Evolutionary conservation across 2,888 invertebrate species (phyloP).

Genomic region (Calameuta pallipes): DNA sequence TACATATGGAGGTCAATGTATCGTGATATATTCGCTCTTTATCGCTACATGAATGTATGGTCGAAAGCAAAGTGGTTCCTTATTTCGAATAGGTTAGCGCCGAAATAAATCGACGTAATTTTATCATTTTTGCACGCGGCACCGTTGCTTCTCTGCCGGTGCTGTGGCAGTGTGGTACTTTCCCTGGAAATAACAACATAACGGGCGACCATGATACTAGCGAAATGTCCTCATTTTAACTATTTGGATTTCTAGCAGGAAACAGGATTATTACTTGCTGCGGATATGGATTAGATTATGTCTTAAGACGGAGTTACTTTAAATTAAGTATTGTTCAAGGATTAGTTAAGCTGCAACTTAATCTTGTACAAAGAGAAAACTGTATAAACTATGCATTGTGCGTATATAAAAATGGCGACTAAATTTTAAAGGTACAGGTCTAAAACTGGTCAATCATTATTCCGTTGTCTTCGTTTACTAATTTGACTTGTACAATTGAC

Average conservation of each 20-base stretch:
- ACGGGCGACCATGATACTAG: not conserved
- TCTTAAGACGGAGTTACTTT: not conserved
- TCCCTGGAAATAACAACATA: conserved; percentile 7
- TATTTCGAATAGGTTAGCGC: not conserved
- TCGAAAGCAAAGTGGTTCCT: not conserved
- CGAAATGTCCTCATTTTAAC: not conserved
- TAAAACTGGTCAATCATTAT: not conserved
- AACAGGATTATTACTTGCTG: not conserved
- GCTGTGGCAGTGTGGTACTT: not conserved
- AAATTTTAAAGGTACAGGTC: not conserved
- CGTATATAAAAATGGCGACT: not conserved
- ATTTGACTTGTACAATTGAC: conserved; percentile 34
- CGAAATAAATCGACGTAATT: conserved; percentile 5
- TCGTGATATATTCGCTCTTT: not conserved
- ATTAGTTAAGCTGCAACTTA: not conserved
- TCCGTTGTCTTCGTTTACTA: conserved; percentile 19
- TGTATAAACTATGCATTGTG: not conserved
- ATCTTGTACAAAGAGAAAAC: not conserved
- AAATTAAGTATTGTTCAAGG: not conserved
- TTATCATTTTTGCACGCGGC: conserved; percentile 10
- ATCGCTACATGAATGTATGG: not conserved
- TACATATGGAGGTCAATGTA: not conserved
- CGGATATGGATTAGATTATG: not conserved
- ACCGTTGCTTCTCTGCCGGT: not conserved
- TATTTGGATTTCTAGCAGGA: not conserved